Evolutionary conservation across 2,797 vertebrate genomes (phyloP), one percentile per base, ranked within the genome.

Genomic region (Hemibagrus guttatus): DNA sequence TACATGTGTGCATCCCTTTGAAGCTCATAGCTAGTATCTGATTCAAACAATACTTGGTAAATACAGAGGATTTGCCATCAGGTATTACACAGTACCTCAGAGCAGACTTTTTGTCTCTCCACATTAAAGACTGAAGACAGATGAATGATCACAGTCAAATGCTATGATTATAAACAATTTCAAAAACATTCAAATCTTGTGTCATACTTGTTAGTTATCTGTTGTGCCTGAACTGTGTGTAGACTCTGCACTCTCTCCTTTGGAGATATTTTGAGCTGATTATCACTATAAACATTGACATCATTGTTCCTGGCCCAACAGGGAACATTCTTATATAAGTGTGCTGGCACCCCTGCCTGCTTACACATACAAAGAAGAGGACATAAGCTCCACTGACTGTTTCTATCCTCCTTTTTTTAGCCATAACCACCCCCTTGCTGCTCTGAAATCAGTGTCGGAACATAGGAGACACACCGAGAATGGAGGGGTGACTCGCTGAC

Each of bases 41-140:
- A 90, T 87, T 84, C 87, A 93, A 94, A 93, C 94, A 93, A 92
- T 92, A 92, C 87, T 91, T 89, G 82, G 91, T 93, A 94, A 93
- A 94, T 92, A 93, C 91, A 93, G 92, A 93, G 87, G 58, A 66
- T 85, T 72, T 82, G 52, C 74, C 87, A 91, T 90, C 89, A 91
- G 89, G 89, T 92, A 92, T 90, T 89, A 92, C n/a, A 46, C 21
- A 81, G 66, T 61, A 42, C 58, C 86, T 58, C 61, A 89, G 56
- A 83, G 81, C 16, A 74, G 68, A 81, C 12, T 46, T 86, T 86
- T 56, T 84, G 87, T 86, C 74, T 88, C 54, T 26, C 74, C 81
- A 86, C 81, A 88, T 88, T 88, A 84, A 88, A 88, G 84, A 76
- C 42, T 72, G 64, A 80, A 61, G 26, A 56, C 16, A 69, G 79